phyloP scores from a whole-genome alignment of 2,797 vertebrate species.

The Okamejei kenojei region DNA sequence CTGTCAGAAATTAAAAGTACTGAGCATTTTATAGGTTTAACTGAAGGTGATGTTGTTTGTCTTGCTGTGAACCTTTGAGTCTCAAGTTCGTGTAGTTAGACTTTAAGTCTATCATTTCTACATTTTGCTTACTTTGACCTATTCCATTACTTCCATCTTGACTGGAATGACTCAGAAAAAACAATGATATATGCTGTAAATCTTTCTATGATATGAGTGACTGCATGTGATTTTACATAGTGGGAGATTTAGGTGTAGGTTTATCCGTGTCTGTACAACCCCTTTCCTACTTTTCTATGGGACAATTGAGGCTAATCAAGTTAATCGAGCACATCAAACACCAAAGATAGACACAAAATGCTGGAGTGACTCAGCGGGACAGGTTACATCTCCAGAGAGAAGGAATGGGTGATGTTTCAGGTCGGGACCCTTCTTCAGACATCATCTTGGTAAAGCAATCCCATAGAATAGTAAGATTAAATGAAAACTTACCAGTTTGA shows the following conservation, averaged over 20 bases:
- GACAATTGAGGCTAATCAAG: background rate
- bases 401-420: no score
- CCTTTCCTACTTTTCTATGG: background rate
- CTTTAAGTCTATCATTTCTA: conserved; percentile 3
- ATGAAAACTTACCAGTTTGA: no score
- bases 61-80: conserved; percentile 23
- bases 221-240: background rate
- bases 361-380: no score
- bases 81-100: conserved; percentile 3
- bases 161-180: conserved; percentile 3
- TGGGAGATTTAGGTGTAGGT: background rate
- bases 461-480: no score
- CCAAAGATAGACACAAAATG: background rate
- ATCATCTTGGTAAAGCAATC: background rate
- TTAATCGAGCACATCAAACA: background rate
- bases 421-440: no score
- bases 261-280: background rate
- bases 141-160: background rate
- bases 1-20: conserved; percentile 32
- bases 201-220: background rate
- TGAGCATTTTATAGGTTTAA: conserved; percentile 14
- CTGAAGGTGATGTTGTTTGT: background rate
- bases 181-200: background rate
- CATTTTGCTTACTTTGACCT: conserved; percentile 2
- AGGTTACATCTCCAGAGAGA: no score